Evolutionary conservation across 2,797 vertebrate genomes (phyloP), one percentile per base, ranked within the genome.

Genomic region (Enteromius anoplus): DNA sequence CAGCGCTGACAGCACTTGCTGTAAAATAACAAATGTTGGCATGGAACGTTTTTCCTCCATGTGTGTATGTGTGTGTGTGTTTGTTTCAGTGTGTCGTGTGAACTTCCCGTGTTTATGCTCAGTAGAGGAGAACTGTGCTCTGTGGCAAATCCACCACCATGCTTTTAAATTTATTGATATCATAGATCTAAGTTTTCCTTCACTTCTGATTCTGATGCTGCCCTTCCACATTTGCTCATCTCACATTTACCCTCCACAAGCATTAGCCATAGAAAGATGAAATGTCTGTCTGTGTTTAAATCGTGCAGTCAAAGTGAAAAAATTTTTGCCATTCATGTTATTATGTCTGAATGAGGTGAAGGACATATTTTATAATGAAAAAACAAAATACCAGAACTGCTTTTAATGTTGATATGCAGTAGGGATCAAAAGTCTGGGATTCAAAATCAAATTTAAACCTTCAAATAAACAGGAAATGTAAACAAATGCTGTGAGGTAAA

Each of bases 11-110:
- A 83, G 75, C 69, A 78, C n/a, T 58, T 80, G 65, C 77, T 88
- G 85, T 88, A 85, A 92, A 92, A 87, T 90, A 93, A 89, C 84
- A 87, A 85, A 90, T 62, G 68, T 88, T 93, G 89, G 89, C 87
- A 86, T 91, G 85, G 89, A 93, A 90, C 84, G 34, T 71, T 76
- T 84, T 68, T 70, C 64, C 81, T 78, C 62, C 85, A 83, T 21
- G 65, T 77, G 47, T 21, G 65, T 77, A 55, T 45, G 70, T 58
- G n/a, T 83, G 82, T 83, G 83, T 60, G 68, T 85, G 70, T 58
- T 65, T 75, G 82, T 75, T 84, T 83, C 21, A 71, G 55, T 78
- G 53, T 78, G 65, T 78, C 26, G 53, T 78, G 75, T 83, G 82
- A 15, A 71, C 15, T 78, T 64, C 40, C 82, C 12, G 29, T 83